These are phyloP conservation scores for Hoplias malabaricus DNA, from an alignment of 2,113 vertebrate genomes.

Conservation along the genomic window DNA sequence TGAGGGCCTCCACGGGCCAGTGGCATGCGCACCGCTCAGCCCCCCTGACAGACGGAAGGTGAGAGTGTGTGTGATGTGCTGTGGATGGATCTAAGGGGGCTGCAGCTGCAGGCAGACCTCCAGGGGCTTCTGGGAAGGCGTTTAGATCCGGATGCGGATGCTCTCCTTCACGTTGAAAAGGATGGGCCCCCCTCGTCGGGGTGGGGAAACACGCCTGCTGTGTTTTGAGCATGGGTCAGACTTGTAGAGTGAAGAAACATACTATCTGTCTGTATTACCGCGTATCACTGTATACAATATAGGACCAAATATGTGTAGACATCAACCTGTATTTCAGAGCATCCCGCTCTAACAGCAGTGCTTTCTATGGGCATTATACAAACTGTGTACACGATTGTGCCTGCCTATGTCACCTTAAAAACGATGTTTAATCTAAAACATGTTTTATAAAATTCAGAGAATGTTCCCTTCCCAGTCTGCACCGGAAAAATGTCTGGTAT, in stretches of 20 bases:
- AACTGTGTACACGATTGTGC: no score
- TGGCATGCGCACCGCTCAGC: conserved; percentile 1
- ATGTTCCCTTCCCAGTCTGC: no score
- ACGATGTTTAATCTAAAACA: no score
- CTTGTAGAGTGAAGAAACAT: not conserved
- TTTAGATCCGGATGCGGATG: conserved; percentile 24
- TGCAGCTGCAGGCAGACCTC: conserved; percentile 33
- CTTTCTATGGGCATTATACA: no score
- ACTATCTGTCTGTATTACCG: not conserved
- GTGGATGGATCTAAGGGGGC: conserved; percentile 30
- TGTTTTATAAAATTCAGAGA: no score
- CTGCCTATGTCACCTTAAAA: no score
- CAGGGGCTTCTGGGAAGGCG: conserved; percentile 39
- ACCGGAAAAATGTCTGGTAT: no score
- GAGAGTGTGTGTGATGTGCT: conserved; percentile 45
- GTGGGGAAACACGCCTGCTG: conserved; percentile 19
- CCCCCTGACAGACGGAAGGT: conserved; percentile 48
- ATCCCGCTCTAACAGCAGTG: no score
- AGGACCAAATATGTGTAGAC: no score
- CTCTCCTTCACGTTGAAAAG: conserved; percentile 30
- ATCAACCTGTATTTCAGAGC: no score
- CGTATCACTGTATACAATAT: no score
- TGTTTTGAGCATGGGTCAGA: conserved; percentile 13
- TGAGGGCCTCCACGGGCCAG: conserved; percentile 18
- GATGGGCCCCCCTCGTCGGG: conserved; percentile 6